phyloP scores from a whole-genome alignment of 2,797 vertebrate genomes.

The Mus caroli region DNA sequence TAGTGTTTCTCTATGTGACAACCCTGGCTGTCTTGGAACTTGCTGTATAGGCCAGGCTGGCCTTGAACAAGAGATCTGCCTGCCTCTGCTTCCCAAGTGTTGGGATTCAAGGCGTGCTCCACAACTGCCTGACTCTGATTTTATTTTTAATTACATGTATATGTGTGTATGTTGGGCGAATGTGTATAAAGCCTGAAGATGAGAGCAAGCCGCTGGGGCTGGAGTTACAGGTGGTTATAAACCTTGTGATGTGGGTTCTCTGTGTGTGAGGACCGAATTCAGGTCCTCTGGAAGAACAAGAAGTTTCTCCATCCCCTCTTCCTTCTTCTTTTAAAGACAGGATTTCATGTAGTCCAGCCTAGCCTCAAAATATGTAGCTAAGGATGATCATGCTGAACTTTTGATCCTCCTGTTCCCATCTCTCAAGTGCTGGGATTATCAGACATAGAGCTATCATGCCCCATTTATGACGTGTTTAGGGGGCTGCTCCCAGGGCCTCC shows the following conservation, averaged over 20 bases:
- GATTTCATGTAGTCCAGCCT: not conserved
- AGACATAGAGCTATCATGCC: not conserved
- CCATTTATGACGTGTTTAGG: no score
- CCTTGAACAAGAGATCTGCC: not conserved
- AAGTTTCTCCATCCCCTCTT: not conserved
- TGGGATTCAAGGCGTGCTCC: not conserved
- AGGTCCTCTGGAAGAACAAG: not conserved
- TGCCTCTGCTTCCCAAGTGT: not conserved
- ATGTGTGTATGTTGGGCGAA: not conserved
- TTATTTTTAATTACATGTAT: not conserved
- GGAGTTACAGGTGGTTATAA: not conserved
- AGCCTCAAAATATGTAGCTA: not conserved
- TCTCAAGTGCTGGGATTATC: not conserved
- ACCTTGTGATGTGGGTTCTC: not conserved
- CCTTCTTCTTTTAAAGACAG: not conserved
- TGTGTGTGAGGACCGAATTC: not conserved
- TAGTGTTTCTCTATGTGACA: not conserved
- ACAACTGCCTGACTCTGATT: not conserved
- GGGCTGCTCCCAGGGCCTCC: no score
- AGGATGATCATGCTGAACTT: not conserved
- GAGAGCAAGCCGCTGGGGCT: not conserved
- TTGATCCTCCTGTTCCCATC: not conserved
- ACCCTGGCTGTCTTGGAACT: not conserved
- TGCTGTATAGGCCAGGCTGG: not conserved
- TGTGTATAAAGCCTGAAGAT: not conserved